Evolutionary conservation across 2,797 vertebrate genomes (phyloP).

Genomic region (Enteromius fasciolatus): DNA sequence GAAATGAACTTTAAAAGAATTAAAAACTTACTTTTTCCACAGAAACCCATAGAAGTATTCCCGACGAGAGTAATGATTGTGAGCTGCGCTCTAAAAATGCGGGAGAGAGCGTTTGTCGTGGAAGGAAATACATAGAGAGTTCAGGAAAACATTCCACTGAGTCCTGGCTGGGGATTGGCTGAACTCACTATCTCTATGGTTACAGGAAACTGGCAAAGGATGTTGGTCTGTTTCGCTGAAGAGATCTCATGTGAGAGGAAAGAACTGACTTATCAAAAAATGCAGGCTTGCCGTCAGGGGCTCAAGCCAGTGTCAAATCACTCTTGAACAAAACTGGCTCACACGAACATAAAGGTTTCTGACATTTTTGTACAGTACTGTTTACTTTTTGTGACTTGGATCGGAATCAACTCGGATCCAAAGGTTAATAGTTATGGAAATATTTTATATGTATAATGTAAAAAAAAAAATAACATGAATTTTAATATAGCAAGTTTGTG

Average conservation of each 20-base stretch:
- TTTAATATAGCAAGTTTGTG: background rate
- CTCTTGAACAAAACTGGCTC: background rate
- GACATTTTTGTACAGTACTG: background rate
- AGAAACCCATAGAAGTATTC: slow-evolving; percentile 8
- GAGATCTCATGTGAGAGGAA: slow-evolving; percentile 24
- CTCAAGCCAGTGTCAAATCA: background rate
- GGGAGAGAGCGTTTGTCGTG: slow-evolving; percentile 48
- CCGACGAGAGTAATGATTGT: slow-evolving; percentile 8
- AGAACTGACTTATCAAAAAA: slow-evolving; percentile 7
- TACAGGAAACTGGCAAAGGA: slow-evolving; percentile 78
- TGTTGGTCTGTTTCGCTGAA: slow-evolving; percentile 45
- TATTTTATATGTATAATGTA: background rate
- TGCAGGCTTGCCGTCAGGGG: background rate
- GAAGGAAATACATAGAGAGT: slow-evolving; percentile 68
- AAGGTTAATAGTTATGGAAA: background rate
- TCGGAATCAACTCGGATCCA: background rate
- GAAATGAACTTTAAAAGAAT: background rate
- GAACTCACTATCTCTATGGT: slow-evolving; percentile 72
- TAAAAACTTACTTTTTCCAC: slow-evolving; percentile 42
- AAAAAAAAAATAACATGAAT: background rate
- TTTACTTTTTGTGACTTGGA: slow-evolving; percentile 13
- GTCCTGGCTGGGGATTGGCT: slow-evolving; percentile 66
- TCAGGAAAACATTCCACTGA: slow-evolving; percentile 68
- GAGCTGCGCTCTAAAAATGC: slow-evolving; percentile 32
- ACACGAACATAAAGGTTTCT: background rate